Evolutionary conservation across 2,113 vertebrate species (phyloP).

Genomic region (Emydocephalus ijimae): DNA sequence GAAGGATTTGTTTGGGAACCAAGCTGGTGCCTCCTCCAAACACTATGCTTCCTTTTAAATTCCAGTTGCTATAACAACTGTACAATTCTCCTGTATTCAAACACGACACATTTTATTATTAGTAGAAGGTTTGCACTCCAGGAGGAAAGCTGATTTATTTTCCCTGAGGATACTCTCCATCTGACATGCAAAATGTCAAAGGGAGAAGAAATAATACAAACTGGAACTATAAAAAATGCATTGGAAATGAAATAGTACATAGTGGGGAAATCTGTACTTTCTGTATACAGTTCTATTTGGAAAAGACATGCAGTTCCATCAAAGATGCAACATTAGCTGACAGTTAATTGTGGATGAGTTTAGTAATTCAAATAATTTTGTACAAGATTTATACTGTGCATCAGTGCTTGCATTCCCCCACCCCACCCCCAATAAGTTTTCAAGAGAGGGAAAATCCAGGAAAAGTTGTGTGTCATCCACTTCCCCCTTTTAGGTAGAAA

Average conservation of each 20-base stretch:
- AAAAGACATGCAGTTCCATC: slow-evolving; percentile 51
- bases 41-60: slow-evolving; percentile 57
- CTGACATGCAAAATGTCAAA: slow-evolving; percentile 65
- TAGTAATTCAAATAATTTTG: neutral
- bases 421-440: neutral
- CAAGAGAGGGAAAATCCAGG: neutral
- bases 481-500: neutral
- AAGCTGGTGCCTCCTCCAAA: slow-evolving; percentile 58
- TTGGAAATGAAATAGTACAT: slow-evolving; percentile 48
- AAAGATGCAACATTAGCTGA: slow-evolving; percentile 27
- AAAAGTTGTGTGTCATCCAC: neutral
- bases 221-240: slow-evolving; percentile 35
- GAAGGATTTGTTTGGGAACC: slow-evolving; percentile 61
- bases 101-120: slow-evolving; percentile 58
- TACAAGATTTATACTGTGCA: no score
- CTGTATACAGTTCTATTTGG: slow-evolving; percentile 30
- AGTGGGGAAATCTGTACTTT: slow-evolving; percentile 25
- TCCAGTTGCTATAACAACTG: slow-evolving; percentile 72
- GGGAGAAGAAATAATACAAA: slow-evolving; percentile 40
- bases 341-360: neutral
- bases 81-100: slow-evolving; percentile 57
- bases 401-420: neutral
- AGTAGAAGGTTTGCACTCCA: slow-evolving; percentile 64
- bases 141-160: slow-evolving; percentile 70
- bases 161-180: slow-evolving; percentile 59